These are phyloP conservation scores for Drosophila imparisetae DNA, from an alignment of 2,888 invertebrate species.

Conservation along the genomic window DNA sequence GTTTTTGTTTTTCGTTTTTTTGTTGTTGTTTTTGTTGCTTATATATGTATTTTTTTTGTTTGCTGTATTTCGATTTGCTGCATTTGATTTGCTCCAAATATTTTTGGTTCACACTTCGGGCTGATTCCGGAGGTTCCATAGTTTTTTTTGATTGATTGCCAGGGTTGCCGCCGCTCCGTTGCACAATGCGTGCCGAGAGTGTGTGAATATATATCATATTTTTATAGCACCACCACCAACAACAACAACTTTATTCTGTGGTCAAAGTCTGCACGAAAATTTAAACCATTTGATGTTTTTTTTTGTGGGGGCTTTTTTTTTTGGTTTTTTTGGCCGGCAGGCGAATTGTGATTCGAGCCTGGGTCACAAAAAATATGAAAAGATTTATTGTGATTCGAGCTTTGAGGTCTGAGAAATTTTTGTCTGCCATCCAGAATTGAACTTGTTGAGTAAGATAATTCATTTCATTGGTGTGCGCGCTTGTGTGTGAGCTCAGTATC, in stretches of 20 bases:
- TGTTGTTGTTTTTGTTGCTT: slow-evolving; percentile 19
- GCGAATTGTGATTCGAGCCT: slow-evolving; percentile 39
- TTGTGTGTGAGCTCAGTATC: background rate
- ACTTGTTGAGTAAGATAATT: slow-evolving; percentile 65
- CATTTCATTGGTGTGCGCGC: slow-evolving; percentile 38
- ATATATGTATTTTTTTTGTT: slow-evolving; percentile 19
- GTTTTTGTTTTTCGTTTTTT: slow-evolving; percentile 26
- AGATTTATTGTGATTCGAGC: slow-evolving; percentile 64
- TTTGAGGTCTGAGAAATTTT: slow-evolving; percentile 60
- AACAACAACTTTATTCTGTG: slow-evolving; percentile 57
- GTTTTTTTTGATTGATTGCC: slow-evolving; percentile 75
- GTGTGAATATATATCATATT: slow-evolving; percentile 80
- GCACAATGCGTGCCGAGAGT: slow-evolving; percentile 58
- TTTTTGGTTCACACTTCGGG: slow-evolving; percentile 73
- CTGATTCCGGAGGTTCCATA: slow-evolving; percentile 64
- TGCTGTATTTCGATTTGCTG: slow-evolving; percentile 40
- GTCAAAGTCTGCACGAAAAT: slow-evolving; percentile 73
- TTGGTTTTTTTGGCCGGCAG: slow-evolving; percentile 8
- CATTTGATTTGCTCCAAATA: slow-evolving; percentile 79
- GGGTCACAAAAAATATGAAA: slow-evolving; percentile 46
- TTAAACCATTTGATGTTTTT: slow-evolving; percentile 55
- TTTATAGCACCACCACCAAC: slow-evolving; percentile 57
- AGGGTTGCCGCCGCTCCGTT: slow-evolving; percentile 17
- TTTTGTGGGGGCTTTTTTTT: slow-evolving; percentile 5
- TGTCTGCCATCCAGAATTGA: slow-evolving; percentile 33